phyloP scores from a whole-genome alignment of 64 coral and sea anemone genomes.

The Catalaphyllia jardinei region DNA sequence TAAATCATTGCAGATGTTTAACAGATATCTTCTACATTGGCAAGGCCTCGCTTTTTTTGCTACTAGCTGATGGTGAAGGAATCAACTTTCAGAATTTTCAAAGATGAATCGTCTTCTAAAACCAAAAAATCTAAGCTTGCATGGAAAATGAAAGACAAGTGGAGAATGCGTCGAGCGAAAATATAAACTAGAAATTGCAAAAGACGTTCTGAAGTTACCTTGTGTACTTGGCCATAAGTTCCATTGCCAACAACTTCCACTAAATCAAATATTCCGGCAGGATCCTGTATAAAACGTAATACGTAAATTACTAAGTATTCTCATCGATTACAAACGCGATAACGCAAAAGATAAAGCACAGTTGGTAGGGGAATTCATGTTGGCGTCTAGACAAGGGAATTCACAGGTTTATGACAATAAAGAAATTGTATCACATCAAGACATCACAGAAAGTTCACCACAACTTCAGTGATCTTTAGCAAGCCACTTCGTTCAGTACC shows the following conservation, averaged over 20 bases:
- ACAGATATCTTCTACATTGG: background rate
- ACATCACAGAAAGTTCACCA: background rate
- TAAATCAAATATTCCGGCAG: conserved; percentile 97
- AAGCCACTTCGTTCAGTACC: background rate
- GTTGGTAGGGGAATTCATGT: background rate
- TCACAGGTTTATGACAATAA: background rate
- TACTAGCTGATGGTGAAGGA: background rate
- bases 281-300: conserved; percentile 64
- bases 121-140: background rate
- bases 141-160: conserved; percentile 7
- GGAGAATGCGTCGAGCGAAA: background rate
- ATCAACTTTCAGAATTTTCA: background rate
- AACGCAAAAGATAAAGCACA: background rate
- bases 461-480: background rate
- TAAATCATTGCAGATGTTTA: background rate
- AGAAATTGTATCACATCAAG: background rate
- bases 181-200: background rate
- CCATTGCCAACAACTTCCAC: conserved; percentile 99
- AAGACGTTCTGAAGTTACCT: conserved; percentile 50
- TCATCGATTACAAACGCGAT: conserved; percentile 4
- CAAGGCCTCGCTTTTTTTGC: background rate
- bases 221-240: conserved; percentile 97
- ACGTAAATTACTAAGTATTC: background rate
- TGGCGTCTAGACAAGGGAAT: background rate
- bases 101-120: background rate